These are phyloP conservation scores for Aramus guarauna DNA, from an alignment of 2,113 vertebrate genomes.

Conservation along the genomic window DNA sequence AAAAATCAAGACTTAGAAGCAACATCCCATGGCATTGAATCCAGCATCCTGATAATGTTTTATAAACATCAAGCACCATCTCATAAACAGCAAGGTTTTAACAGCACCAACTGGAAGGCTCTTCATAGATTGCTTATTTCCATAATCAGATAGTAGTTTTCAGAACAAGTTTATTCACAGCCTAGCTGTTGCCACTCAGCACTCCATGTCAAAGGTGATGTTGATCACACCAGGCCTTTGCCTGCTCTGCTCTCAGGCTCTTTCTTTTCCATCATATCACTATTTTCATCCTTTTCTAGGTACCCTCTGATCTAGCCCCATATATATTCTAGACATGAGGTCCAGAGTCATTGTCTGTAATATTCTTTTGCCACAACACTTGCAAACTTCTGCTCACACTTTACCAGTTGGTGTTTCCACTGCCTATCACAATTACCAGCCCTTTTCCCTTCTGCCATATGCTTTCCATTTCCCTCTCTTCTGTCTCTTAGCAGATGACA, in stretches of 20 bases:
- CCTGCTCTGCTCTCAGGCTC: neutral
- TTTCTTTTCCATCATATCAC: neutral
- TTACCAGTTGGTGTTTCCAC: neutral
- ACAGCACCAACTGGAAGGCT: neutral
- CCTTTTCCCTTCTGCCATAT: neutral
- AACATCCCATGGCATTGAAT: neutral
- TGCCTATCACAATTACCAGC: neutral
- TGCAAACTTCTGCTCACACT: neutral
- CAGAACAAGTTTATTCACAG: neutral
- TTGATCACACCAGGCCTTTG: too few species aligned
- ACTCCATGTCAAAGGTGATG: accelerated
- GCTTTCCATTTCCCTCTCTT: neutral
- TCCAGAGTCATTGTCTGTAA: neutral
- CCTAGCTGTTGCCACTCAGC: neutral
- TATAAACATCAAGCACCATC: neutral
- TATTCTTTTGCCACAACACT: neutral
- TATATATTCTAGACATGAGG: neutral
- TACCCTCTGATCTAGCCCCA: neutral
- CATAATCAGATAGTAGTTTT: neutral
- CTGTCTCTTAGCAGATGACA: neutral
- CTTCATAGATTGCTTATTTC: neutral
- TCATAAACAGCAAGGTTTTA: neutral
- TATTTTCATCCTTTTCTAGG: neutral
- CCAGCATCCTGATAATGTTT: neutral
- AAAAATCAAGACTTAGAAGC: neutral